Percentiles rank a stretch among this genome's conserved stretches.
Conservation (phyloP, 30 jellyfish, hydroid and myxozoan species). For the Turritopsis rubra region DNA sequence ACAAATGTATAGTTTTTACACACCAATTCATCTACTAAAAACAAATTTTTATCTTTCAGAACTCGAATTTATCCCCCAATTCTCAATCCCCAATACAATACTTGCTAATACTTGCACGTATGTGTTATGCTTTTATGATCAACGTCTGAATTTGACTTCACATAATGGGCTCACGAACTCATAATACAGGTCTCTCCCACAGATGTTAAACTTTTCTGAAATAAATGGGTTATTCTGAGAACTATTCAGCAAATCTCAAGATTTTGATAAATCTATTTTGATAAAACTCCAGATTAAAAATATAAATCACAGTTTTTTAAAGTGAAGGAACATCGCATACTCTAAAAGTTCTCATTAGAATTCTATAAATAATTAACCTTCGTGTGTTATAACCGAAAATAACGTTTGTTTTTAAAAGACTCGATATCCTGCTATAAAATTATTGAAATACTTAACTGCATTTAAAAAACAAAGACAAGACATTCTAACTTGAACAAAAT, state of each 20-base stretch:
- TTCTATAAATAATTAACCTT: not conserved
- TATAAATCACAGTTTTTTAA: too few species aligned
- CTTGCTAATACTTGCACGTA: too few species aligned
- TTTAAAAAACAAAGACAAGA: not conserved
- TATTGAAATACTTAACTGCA: not conserved
- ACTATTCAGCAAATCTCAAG: not conserved
- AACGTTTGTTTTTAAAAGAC: not conserved
- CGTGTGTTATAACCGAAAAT: not conserved
- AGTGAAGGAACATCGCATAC: too few species aligned
- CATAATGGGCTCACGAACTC: too few species aligned
- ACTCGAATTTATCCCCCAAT: too few species aligned
- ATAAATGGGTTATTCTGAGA: not conserved
- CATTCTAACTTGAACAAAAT: constrained; percentile 1
- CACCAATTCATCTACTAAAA: too few species aligned
- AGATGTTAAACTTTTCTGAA: not conserved
- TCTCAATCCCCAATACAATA: too few species aligned
- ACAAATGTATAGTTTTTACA: too few species aligned
- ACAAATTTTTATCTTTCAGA: too few species aligned
- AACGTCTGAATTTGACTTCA: too few species aligned
- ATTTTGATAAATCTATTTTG: not conserved
- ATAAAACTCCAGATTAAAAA: not conserved
- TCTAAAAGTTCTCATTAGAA: not conserved
- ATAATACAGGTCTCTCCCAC: not conserved
- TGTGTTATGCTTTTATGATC: too few species aligned
- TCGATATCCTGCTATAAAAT: not conserved